Evolutionary conservation across 2,888 invertebrate species (phyloP).

Genomic region (Acanthosepion lycidas): DNA sequence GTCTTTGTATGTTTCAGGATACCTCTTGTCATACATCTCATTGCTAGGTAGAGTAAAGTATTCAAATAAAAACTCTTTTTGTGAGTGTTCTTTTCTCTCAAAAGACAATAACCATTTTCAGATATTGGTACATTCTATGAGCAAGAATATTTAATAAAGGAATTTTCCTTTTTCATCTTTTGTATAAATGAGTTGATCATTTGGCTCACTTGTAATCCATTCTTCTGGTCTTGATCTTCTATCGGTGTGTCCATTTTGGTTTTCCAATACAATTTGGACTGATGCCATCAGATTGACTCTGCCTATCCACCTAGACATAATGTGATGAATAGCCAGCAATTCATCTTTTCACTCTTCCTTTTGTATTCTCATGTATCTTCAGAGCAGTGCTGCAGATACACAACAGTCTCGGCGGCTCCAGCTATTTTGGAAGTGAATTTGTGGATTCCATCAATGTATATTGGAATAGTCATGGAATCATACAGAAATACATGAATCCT

Average conservation of each 20-base stretch:
- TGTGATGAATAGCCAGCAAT: constrained; percentile 33
- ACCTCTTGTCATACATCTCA: too few relatives aligned
- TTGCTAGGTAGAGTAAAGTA: too few relatives aligned
- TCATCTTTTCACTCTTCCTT: neutral
- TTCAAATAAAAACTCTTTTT: too few relatives aligned
- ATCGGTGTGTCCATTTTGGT: neutral
- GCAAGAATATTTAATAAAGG: too few relatives aligned
- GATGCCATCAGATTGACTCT: neutral
- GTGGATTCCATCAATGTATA: neutral
- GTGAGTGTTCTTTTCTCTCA: too few relatives aligned
- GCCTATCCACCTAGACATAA: neutral
- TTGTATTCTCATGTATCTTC: neutral
- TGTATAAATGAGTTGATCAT: neutral
- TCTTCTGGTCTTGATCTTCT: neutral
- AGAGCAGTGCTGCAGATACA: neutral
- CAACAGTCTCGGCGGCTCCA: neutral
- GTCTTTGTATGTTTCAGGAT: too few relatives aligned
- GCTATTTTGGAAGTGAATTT: neutral
- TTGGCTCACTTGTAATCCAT: neutral
- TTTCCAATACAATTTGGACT: neutral
- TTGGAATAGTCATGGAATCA: too few relatives aligned
- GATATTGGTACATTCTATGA: too few relatives aligned
- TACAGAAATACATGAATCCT: neutral
- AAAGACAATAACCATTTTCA: too few relatives aligned
- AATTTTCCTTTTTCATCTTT: neutral